Conservation (phyloP, 1,140 invertebrate genomes). For the Aphelenchoides besseyi region DNA sequence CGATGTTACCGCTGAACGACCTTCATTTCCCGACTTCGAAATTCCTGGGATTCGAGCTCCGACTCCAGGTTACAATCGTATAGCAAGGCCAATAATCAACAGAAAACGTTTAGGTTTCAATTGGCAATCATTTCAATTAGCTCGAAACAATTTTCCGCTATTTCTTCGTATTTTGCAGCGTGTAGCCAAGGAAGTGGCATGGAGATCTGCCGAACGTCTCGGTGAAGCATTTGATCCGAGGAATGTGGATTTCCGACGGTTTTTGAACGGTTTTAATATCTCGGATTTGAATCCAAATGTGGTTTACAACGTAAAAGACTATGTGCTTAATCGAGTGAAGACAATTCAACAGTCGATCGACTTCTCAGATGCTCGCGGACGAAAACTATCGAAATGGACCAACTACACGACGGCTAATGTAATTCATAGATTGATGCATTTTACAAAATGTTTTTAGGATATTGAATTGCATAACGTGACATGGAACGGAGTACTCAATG, state of each 20-base stretch:
- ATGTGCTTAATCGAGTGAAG: conserved; percentile 31
- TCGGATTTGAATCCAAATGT: conserved; percentile 43
- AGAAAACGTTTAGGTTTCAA: conserved; percentile 53
- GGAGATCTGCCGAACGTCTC: conserved; percentile 35
- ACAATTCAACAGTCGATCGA: conserved; percentile 26
- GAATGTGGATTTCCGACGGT: conserved; percentile 48
- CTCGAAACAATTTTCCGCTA: conserved; percentile 47
- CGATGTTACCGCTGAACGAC: conserved; percentile 9
- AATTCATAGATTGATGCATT: background rate
- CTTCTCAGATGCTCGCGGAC: conserved; percentile 34
- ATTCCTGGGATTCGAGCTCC: conserved; percentile 37
- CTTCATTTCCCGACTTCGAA: conserved; percentile 34
- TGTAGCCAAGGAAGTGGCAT: conserved; percentile 37
- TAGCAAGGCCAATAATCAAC: no score
- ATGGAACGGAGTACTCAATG: conserved; percentile 50
- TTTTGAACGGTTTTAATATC: conserved; percentile 47
- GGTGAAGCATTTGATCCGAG: conserved; percentile 45
- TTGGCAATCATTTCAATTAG: conserved; percentile 42
- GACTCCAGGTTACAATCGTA: no score
- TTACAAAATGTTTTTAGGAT: conserved; percentile 34
- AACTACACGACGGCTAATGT: conserved; percentile 31
- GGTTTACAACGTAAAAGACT: conserved; percentile 41
- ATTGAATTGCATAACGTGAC: conserved; percentile 49
- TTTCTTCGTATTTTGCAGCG: conserved; percentile 46
- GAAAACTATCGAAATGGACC: conserved; percentile 41